Evolutionary conservation across 2,797 vertebrate species (phyloP).

Genomic region (Onychomys leucogaster): DNA sequence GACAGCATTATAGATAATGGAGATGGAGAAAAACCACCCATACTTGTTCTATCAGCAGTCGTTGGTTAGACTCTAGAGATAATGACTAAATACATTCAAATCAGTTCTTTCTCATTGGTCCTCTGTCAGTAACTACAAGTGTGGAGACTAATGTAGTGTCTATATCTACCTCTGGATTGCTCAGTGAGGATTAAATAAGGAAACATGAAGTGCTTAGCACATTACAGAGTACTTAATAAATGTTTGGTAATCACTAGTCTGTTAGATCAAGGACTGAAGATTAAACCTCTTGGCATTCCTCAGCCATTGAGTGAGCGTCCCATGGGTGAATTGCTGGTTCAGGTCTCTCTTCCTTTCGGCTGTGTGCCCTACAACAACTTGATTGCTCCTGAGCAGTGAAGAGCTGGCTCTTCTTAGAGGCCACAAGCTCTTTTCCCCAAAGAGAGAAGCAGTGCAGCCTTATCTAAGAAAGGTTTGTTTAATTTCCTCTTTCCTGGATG

Average conservation of each 20-base stretch:
- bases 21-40: slow-evolving; percentile 43
- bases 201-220: not conserved
- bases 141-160: not conserved
- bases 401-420: not conserved
- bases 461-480: slow-evolving; percentile 50
- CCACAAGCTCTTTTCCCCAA: slow-evolving; percentile 55
- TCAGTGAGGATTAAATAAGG: slow-evolving; percentile 25
- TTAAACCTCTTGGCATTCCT: not conserved
- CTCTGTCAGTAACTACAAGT: slow-evolving; percentile 8
- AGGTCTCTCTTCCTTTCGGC: slow-evolving; percentile 20
- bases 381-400: slow-evolving; percentile 36
- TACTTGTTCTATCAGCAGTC: slow-evolving; percentile 37
- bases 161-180: not conserved
- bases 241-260: slow-evolving; percentile 13
- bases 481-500: slow-evolving; percentile 55
- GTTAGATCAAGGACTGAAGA: not conserved
- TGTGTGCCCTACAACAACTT: not conserved
- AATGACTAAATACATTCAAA: slow-evolving; percentile 56
- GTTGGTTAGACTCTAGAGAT: slow-evolving; percentile 32
- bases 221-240: not conserved
- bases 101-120: slow-evolving; percentile 55
- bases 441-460: slow-evolving; percentile 40
- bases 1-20: slow-evolving; percentile 9
- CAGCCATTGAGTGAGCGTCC: not conserved
- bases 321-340: not conserved